Base-by-base conservation (phyloP, 2,113 vertebrate genomes). In the Pandion haliaetus region DNA sequence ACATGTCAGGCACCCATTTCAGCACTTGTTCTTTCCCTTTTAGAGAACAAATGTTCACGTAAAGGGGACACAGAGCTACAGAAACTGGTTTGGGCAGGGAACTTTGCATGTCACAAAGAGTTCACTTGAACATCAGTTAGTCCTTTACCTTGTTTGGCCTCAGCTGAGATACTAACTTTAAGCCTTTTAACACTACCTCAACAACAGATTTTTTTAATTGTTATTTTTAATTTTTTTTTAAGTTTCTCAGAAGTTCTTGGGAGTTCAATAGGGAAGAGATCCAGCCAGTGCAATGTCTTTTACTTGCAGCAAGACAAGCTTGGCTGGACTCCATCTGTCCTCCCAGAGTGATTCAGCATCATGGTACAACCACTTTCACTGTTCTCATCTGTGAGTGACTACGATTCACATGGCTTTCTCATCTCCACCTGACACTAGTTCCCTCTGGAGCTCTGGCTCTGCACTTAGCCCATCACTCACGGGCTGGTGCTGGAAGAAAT, bases 51-150 rank as follows among this genome's bases (percentile, higher is more conserved):
- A 45, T 78, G 77, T 69, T 91, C 82, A 91, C 62, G 38, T 54
- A 58, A 90, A 91, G 59, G 91, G 89, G 95, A 95, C 93, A 94
- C 4, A 7, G 50, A 87, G 58, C 72, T 86, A 66, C 32, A 80
- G 65, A 82, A 97, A 93, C 91, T 95, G 92, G 94, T 96, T 96
- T 92, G 50, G 95, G 91, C 84, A 90, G 70, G 66, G 77, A 93
- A 81, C 94, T 92, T 87, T 94, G 85, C 89, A 81, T 66, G 81
- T 73, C 86, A 92, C 44, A 40, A 42, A 72, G 62, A 92, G 86
- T 82, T 96, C 91, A 96, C 58, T 4, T 74, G 44, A 94, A 82
- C 58, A 69, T 12, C 70, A 90, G 34, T 61, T 66, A 86, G 59
- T 67, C 65, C 80, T 92, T 86, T 55, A 93, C 89, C 84, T 95